Conservation (phyloP, 1,140 invertebrate species). For the Globodera ellingtonae region DNA sequence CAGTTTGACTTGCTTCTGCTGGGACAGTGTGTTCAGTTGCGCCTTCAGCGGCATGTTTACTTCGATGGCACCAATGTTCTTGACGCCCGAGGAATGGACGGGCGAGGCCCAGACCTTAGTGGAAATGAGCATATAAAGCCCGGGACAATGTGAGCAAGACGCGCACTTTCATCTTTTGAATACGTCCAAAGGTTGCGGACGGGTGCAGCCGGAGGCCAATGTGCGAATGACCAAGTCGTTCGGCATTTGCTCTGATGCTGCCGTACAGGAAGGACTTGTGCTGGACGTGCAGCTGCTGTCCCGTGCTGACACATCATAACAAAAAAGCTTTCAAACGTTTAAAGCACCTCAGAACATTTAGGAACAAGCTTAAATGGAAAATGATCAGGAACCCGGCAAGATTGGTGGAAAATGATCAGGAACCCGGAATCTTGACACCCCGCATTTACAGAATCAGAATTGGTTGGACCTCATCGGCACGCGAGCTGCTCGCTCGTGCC, state of each 20-base stretch:
- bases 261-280: not conserved
- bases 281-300: constrained; percentile 8
- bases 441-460: too few relatives aligned
- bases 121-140: too few relatives aligned
- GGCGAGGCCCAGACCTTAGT: constrained; percentile 1
- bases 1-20: constrained; percentile 2
- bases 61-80: not conserved
- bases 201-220: not conserved
- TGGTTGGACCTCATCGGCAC: not conserved
- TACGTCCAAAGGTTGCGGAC: not conserved
- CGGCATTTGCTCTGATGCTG: not conserved
- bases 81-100: not conserved
- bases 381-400: too few relatives aligned
- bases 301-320: not conserved
- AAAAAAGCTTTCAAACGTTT: too few relatives aligned
- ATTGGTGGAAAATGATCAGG: too few relatives aligned
- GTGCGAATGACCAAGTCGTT: not conserved
- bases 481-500: not conserved
- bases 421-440: too few relatives aligned
- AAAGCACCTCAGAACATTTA: too few relatives aligned
- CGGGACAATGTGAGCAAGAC: not conserved
- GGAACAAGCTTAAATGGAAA: too few relatives aligned
- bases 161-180: constrained; percentile 7
- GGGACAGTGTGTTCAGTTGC: constrained; percentile 5
- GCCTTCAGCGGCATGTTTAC: not conserved